Evolutionary conservation across 2,797 vertebrate genomes (phyloP), one percentile per base, ranked within the genome.

Genomic region (Cottoperca gobio): DNA sequence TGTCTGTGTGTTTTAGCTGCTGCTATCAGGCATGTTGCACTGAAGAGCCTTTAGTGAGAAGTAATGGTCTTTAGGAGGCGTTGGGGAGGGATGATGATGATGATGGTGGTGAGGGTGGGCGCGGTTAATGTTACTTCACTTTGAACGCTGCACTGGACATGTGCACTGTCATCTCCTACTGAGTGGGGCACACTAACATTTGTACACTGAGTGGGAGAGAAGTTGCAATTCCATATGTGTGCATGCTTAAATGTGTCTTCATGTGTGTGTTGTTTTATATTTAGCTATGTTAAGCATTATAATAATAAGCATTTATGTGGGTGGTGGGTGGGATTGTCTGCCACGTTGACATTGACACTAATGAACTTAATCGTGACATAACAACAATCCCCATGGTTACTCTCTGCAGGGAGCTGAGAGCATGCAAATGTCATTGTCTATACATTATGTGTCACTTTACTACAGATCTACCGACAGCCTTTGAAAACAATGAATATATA

Each of bases 281-380:
- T 87, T 86, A 86, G 83, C 78, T 23, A n/a, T 75, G 72, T 84
- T 64, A 87, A 87, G 70, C 60, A 85, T 87, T 87, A 79, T 82
- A 86, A 86, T 86, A 78, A 88, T 68, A 73, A 84, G 24, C 40
- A 10, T 69, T 50, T 64, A 72, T 58, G 83, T 85, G 70, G 90
- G 86, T 33, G 79, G 78, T 54, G 84, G 87, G 89, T 59, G 79
- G 82, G 59, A 24, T 63, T 81, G 33, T 75, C 70, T 86, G 76
- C 79, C 79, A 81, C 80, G 66, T 12, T 66, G 75, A 76, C 75
- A 78, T 31, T 48, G 78, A 84, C 79, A 78, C 81, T 88, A 82
- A 90, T 79, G 83, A 75, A 83, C 86, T 81, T 90, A 90, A 87
- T 91, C 68, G 73, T 78, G 88, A 90, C 89, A 73, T 73, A 75